Evolutionary conservation across 1,140 invertebrate species (phyloP), one percentile per base, ranked within the genome.

Genomic region (Platyura marginata): DNA sequence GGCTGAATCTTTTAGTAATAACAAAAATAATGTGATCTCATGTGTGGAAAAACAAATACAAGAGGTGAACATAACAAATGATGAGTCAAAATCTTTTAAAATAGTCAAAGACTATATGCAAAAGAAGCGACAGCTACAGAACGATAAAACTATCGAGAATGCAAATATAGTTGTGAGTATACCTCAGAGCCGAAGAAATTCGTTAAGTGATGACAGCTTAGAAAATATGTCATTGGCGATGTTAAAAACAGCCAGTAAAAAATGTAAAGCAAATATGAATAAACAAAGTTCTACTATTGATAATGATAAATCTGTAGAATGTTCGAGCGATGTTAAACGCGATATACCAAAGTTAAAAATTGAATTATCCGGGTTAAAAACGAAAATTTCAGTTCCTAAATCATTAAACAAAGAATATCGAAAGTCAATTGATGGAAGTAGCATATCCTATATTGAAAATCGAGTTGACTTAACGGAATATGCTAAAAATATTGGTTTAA

Each of bases 401-500:
- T 35, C 10, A 21, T n/a, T n/a, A n/a, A n/a, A n/a, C n/a, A n/a
- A n/a, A n/a, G n/a, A n/a, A n/a, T n/a, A n/a, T n/a, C n/a, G n/a
- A n/a, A 47, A 46, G 22, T 46, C 48, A 2, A 44, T 50, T 35
- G 57, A 57, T 0, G 53, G 51, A 1, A 46, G 48, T 0, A 45
- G 53, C 0, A 34, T 6, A 29, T 29, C 25, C 6, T 8, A 6
- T 29, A 13, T 8, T 8, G 6, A 8, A 13, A 29, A 29, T 8
- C 25, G 25, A 8, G 33, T 60, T 6, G 58, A 61, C 36, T 41
- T 57, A 44, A 53, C 55, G 32, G 59, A 59, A 0, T 61, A 61
- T 45, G 58, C 55, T 33, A 60, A 61, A 41, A 52, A 57, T 21
- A 61, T 61, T 34, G 59, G 59, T 2, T 41, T 61, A 0, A 57